phyloP scores from a whole-genome alignment of 2,113 vertebrate species.

The Pica pica region DNA sequence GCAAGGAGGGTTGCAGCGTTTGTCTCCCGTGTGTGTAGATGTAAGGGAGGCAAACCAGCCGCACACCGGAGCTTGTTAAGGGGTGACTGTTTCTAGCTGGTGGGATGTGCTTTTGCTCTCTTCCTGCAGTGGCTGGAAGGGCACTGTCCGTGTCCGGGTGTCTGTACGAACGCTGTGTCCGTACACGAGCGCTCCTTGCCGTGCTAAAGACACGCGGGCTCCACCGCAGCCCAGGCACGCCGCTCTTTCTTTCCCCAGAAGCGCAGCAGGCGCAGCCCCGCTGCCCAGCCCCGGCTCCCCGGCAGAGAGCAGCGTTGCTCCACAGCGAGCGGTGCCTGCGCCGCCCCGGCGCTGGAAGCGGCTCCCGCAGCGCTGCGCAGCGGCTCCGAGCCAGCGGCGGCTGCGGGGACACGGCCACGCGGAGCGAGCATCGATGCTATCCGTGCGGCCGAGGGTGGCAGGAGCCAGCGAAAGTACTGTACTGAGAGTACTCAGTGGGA shows the following conservation, averaged over 20 bases:
- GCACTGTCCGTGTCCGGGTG: fast-evolving
- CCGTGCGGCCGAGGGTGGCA: neutral
- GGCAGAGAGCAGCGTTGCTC: neutral
- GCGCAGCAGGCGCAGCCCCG: neutral
- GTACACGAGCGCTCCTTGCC: fast-evolving
- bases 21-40: too few relatives aligned
- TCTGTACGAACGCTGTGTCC: fast-evolving
- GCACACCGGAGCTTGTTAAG: too few relatives aligned
- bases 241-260: fast-evolving
- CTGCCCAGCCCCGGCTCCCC: neutral
- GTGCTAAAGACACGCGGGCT: fast-evolving
- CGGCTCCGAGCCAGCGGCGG: neutral
- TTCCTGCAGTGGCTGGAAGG: fast-evolving
- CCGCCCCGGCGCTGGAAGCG: neutral
- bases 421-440: neutral
- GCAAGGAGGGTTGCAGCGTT: too few relatives aligned
- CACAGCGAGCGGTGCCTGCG: neutral
- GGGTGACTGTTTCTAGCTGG: fast-evolving
- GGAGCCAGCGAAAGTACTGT: fast-evolving
- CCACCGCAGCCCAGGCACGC: fast-evolving
- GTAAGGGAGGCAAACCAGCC: too few relatives aligned
- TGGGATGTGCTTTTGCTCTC: too few relatives aligned
- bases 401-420: fast-evolving
- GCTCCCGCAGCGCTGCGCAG: neutral
- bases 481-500: fast-evolving